Evolutionary conservation across 2,113 vertebrate species (phyloP).

Genomic region (Anhinga anhinga): DNA sequence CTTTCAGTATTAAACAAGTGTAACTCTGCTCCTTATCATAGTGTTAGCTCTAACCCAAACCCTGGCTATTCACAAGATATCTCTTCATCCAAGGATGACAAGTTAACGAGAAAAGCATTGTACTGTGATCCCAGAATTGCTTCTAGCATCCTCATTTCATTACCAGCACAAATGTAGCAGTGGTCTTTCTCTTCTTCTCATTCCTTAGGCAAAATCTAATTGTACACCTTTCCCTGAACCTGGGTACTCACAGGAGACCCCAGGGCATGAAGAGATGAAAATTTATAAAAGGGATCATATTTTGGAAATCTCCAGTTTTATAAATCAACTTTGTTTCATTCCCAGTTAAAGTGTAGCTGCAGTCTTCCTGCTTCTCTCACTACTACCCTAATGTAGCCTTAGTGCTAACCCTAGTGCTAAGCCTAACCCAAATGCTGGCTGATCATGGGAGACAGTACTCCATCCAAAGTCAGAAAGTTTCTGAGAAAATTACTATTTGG

Average conservation of each 20-base stretch:
- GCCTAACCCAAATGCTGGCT: not conserved
- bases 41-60: not conserved
- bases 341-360: not conserved
- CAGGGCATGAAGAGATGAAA: not conserved
- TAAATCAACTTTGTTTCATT: not conserved
- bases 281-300: not conserved
- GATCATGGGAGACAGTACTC: not conserved
- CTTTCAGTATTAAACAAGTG: not conserved
- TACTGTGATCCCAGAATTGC: not conserved
- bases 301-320: not conserved
- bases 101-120: not conserved
- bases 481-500: not conserved
- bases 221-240: not conserved
- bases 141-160: not conserved
- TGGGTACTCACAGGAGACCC: not conserved
- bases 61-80: not conserved
- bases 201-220: not conserved
- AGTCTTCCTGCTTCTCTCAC: not conserved
- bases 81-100: not conserved
- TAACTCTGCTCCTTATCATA: not conserved
- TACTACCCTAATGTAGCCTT: not conserved
- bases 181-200: not conserved
- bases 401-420: not conserved
- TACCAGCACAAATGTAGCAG: not conserved
- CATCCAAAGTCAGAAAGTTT: not conserved